These are phyloP conservation scores for Hemitrygon akajei DNA, from an alignment of 2,797 vertebrate genomes.

Conservation along the genomic window DNA sequence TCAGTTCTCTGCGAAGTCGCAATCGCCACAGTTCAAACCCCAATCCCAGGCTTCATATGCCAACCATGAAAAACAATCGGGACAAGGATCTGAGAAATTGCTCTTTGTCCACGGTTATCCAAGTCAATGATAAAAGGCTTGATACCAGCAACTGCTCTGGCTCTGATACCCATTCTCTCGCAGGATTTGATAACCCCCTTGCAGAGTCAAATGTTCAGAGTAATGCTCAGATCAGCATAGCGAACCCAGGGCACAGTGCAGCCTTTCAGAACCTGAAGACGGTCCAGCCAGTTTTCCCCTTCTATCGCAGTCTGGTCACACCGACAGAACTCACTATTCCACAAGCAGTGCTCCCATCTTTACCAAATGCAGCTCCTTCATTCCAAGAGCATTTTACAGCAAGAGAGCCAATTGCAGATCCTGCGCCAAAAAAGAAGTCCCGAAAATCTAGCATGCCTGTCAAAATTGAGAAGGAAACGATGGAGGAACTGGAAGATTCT, in stretches of 20 bases:
- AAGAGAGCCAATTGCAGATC: constrained; percentile 62
- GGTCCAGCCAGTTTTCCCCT: constrained; percentile 90
- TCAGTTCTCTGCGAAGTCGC: constrained; percentile 88
- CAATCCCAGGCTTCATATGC: constrained; percentile 94
- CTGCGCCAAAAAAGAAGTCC: constrained; percentile 91
- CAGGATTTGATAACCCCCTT: constrained; percentile 65
- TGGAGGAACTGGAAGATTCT: constrained; percentile 60
- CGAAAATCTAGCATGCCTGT: constrained; percentile 97
- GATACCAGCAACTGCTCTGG: constrained; percentile 54
- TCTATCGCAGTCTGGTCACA: constrained; percentile 85
- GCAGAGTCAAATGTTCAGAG: constrained; percentile 68
- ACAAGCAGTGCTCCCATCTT: constrained; percentile 78
- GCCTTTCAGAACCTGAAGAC: constrained; percentile 93
- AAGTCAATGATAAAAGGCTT: constrained; percentile 60
- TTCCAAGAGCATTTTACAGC: constrained; percentile 66
- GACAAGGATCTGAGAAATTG: constrained; percentile 81
- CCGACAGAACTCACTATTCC: constrained; percentile 90
- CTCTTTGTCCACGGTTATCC: constrained; percentile 59
- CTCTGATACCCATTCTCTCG: constrained; percentile 64
- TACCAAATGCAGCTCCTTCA: constrained; percentile 81
- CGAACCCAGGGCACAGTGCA: constrained; percentile 70
- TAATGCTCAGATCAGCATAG: constrained; percentile 65
- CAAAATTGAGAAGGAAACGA: constrained; percentile 85
- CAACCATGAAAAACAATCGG: constrained; percentile 92
- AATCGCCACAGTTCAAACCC: constrained; percentile 97